Base-by-base conservation (phyloP, 2,888 invertebrate genomes). In the Syrista parreyssii region DNA sequence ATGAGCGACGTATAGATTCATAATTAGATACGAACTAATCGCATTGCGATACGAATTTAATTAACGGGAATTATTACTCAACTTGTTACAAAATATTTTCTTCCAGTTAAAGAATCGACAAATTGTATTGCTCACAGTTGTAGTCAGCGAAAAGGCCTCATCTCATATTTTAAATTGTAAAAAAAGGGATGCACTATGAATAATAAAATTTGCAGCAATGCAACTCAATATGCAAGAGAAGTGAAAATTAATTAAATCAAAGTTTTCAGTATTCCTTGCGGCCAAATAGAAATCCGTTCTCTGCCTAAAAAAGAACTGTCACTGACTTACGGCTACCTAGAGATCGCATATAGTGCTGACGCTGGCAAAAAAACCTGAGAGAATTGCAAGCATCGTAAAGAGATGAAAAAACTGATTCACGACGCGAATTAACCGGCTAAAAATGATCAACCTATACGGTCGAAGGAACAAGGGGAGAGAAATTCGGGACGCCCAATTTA, bases 401-500 rank as follows among this genome's bases (percentile, higher is more conserved):
- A 55, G 2, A 23, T 55, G 2, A 55, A 55, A 23, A 6, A 23
- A 55, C 23, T 55, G 55, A 23, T 55, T 55, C 55, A 23, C 55
- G 55, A 23, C 9, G 55, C 23, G 55, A 55, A 55, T 55, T 55
- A 55, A 55, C 55, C 55, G 55, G 55, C 55, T 55, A 55, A 55
- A 55, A 55, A 23, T 55, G 55, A 55, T 55, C 55, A 55, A 55
- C 23, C 6, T 55, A 23, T 55, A 55, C 23, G 55, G 55, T 55
- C 23, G 55, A 55, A 55, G 55, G 55, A 55, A 55, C 23, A 36
- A 36, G 55, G 23, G 15, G 23, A 4, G 23, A 71, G 30, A 31
- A 32, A 71, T 71, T 33, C 30, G 71, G 71, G 71, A 71, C 71
- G 71, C 71, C 71, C 71, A 33, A 71, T 33, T 32, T 71, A 33